Evolutionary conservation across 2,113 vertebrate species (phyloP), one percentile per base, ranked within the genome.

Genomic region (Rostratula benghalensis): DNA sequence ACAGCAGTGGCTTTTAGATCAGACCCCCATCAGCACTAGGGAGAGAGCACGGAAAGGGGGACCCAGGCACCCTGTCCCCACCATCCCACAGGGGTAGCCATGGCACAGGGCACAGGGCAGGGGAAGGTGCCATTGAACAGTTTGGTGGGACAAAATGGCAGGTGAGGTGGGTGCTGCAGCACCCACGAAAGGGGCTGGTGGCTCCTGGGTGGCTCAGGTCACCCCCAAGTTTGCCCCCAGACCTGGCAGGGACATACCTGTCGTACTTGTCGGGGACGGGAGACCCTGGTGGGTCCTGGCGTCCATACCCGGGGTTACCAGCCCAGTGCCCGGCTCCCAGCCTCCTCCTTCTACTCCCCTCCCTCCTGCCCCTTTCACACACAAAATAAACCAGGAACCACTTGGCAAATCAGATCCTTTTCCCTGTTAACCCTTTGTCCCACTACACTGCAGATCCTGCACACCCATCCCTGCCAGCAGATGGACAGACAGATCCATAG

Each of bases 341-440:
- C 43, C 18, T 21, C 65, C 41, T 24, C 50, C 43, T 28, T 24
- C 35, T 41, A n/a, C 23, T 46, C 67, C 35, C 20, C 21, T 19
- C 35, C 54, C 10, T 64, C 77, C 45, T 28, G 56, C 45, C 67
- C 28, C 82, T 63, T 57, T n/a, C 46, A 6, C 56, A 28, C 77
- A 41, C 84, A 31, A 30, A 77, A 57, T 30, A 28, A 84, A 86
- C 57, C 86, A 77, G 90, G 93, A 95, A 77, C 77, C 57, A 5
- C 90, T 8, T 0, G 45, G 73, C 67, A 24, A 45, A 57, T 19
- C 61, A 1, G 53, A 30, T 54, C 87, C 83, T 54, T 33, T 11
- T 35, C 67, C 89, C 43, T 3, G 41, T 97, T 94, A 94, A 96
- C 96, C 89, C 95, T 95, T 95, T 77, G 65, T 67, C 94, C 82